phyloP scores from a whole-genome alignment of 1,140 invertebrate genomes.

The Tyrophagus putrescentiae region DNA sequence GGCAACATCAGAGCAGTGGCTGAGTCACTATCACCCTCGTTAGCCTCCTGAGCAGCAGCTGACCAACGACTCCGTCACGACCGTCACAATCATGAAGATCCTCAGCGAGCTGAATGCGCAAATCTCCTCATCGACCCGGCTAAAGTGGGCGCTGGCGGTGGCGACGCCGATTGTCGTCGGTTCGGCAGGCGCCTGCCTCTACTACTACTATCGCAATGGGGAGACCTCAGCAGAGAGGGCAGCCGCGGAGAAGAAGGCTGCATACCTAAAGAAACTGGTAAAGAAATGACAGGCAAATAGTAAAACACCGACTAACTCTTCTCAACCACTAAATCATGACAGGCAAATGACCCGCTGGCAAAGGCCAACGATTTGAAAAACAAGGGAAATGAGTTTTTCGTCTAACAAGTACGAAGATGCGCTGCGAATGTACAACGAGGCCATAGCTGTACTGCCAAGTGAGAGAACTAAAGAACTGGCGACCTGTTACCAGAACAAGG shows the following conservation, averaged over 20 bases:
- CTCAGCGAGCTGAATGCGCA: neutral
- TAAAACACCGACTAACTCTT: neutral
- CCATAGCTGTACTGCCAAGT: constrained; percentile 64
- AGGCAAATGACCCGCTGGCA: neutral
- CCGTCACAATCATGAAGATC: neutral
- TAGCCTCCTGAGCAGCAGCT: too few species aligned
- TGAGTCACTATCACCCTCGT: too few species aligned
- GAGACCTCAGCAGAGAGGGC: neutral
- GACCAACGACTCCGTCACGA: too few species aligned
- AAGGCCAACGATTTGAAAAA: constrained; percentile 58
- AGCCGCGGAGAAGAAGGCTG: neutral
- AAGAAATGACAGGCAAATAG: neutral
- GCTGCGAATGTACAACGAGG: constrained; percentile 68
- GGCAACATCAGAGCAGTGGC: too few species aligned
- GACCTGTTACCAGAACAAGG: constrained; percentile 87
- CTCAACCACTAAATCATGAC: neutral
- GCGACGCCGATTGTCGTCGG: constrained; percentile 20
- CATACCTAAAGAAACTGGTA: neutral
- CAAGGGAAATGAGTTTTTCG: constrained; percentile 74
- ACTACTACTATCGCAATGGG: constrained; percentile 10
- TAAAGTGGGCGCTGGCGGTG: constrained; percentile 4
- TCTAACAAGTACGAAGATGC: constrained; percentile 69
- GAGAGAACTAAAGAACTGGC: constrained; percentile 57
- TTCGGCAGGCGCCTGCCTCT: constrained; percentile 4
- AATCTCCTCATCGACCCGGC: constrained; percentile 7